phyloP scores from a whole-genome alignment of 2,797 vertebrate species.

The Enteromius afrohamiltoni region DNA sequence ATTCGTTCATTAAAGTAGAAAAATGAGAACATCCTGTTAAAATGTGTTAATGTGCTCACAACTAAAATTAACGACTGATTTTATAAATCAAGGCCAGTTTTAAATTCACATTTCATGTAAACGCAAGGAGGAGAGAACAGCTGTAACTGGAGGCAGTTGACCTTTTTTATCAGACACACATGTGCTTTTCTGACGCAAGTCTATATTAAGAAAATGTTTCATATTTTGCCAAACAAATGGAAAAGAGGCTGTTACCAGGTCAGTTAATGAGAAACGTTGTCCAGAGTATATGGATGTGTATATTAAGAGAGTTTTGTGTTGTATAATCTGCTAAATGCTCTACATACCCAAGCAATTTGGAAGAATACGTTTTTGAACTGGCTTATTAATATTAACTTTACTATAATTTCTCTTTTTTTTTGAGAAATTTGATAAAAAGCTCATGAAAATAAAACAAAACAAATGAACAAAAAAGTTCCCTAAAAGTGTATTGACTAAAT shows the following conservation, averaged over 20 bases:
- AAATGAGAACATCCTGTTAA: constrained; percentile 20
- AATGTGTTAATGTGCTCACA: background rate
- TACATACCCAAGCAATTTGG: no score
- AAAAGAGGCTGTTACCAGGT: background rate
- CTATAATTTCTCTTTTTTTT: no score
- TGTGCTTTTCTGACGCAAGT: background rate
- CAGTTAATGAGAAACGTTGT: background rate
- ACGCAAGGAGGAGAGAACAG: background rate
- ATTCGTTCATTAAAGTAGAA: background rate
- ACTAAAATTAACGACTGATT: constrained; percentile 20
- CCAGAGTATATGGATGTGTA: background rate
- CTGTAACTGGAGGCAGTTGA: background rate
- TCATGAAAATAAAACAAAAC: no score
- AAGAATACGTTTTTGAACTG: no score
- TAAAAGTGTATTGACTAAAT: background rate
- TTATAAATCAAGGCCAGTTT: background rate
- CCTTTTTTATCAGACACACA: background rate
- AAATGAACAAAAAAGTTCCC: no score
- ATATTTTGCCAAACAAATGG: background rate
- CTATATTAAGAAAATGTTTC: background rate
- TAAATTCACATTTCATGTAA: constrained; percentile 2
- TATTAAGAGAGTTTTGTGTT: no score
- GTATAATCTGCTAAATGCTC: no score
- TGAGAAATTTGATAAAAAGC: no score
- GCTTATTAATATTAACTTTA: no score